Base-by-base conservation (phyloP, 53 echinoderm and acorn worm species). In the Hippasteria phrygiana region DNA sequence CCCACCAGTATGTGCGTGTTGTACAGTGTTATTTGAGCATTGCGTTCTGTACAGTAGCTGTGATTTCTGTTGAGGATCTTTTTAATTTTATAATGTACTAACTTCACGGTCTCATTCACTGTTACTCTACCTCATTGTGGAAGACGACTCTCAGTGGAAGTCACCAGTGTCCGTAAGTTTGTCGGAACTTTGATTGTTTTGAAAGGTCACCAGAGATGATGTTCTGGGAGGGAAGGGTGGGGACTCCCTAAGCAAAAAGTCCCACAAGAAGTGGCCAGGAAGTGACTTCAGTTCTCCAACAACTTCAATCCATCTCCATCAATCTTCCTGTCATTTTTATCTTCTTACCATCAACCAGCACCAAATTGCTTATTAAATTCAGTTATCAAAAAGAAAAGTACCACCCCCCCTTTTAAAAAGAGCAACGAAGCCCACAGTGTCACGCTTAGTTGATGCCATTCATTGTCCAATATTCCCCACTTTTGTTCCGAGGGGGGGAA, bases 381-480 rank as follows among this genome's bases (percentile, higher is more conserved):
- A 47, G 46, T 18, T 14, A 59, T 18, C 54, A 20, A 54, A 54
- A 16, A 59, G 46, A 59, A 59, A 59, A 24, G 26, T 24, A 59
- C 26, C 26, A 26, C 59, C 26, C 6, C n/a, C 24, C 16, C 5
- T 24, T 24, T 59, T 59, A 24, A 24, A 26, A 24, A 24, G 22
- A 26, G 22, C 26, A 20, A 0, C 26, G 66, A 64, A 63, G 65
- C 12, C 39, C 43, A 16, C 13, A 28, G 39, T 14, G 81, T 81
- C 81, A 81, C 65, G 55, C 65, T 81, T 29, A 26, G 45, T 9
- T 81, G 81, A 29, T 28, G 81, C 81, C 47, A 81, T 81, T 63
- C 47, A 33, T 1, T 24, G 26, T 53, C 24, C 16, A 8, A 53
- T 54, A 53, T 67, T 67, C 12, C 26, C 20, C 20, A 2, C 53